Conservation (phyloP, 92 coral and sea anemone species). For the Phenganax marumi region DNA sequence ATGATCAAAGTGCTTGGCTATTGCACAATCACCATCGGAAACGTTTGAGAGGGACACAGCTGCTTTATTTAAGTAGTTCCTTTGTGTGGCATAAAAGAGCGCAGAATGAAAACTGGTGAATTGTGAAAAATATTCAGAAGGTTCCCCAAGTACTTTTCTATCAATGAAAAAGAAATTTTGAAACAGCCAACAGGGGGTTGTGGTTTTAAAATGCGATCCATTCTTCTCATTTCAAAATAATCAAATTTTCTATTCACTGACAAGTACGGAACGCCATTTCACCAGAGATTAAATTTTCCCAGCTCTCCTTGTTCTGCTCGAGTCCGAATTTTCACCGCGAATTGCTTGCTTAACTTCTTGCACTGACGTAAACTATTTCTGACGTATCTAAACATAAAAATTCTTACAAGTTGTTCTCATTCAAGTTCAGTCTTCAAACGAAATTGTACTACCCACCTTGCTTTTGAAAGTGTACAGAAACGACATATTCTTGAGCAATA, state of each 20-base stretch:
- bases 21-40: background rate
- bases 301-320: background rate
- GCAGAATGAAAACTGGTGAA: background rate
- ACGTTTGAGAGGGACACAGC: background rate
- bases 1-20: background rate
- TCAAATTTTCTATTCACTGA: conserved; percentile 52
- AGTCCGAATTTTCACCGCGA: conserved; percentile 5
- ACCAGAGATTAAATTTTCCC: conserved; percentile 61
- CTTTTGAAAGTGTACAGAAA: conserved; percentile 6
- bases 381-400: conserved; percentile 11
- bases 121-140: conserved; percentile 10
- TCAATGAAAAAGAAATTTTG: background rate
- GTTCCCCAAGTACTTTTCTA: conserved; percentile 63
- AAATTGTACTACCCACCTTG: conserved; percentile 14
- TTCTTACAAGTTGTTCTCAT: background rate
- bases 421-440: too few relatives aligned
- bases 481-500: background rate
- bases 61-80: background rate
- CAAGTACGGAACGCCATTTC: conserved; percentile 70
- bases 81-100: background rate
- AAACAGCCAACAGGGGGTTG: background rate
- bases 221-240: conserved; percentile 22
- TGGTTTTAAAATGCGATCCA: background rate
- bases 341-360: conserved; percentile 7
- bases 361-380: conserved; percentile 22